A percentile compares a stretch with the other conserved stretches of the same genome.
Evolutionary conservation across 2,888 invertebrate species (phyloP).

Genomic region (Iphiclides podalirius): DNA sequence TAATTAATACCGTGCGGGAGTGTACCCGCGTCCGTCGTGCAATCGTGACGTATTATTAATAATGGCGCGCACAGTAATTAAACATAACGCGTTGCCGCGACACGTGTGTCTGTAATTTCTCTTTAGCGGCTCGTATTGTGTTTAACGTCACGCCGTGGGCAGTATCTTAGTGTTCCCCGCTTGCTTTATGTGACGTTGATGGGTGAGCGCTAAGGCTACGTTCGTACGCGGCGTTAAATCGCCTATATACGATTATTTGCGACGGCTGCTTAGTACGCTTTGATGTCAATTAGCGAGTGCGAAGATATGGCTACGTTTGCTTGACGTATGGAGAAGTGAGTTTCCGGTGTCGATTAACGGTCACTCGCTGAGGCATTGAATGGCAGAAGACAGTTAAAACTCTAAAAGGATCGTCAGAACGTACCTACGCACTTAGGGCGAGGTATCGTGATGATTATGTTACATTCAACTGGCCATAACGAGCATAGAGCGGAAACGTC

Average conservation of each 20-base stretch:
- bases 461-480: no score
- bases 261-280: slow-evolving; percentile 8
- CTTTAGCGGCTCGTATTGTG: slow-evolving; percentile 47
- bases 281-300: not conserved
- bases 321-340: not conserved
- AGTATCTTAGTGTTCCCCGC: slow-evolving; percentile 32
- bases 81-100: slow-evolving; percentile 59
- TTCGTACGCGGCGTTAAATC: slow-evolving; percentile 15
- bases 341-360: no score
- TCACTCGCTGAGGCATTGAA: no score
- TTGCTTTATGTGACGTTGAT: slow-evolving; percentile 38
- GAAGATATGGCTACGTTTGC: slow-evolving; percentile 1
- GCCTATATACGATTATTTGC: slow-evolving; percentile 13
- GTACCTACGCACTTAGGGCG: no score
- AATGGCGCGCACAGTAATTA: slow-evolving; percentile 49
- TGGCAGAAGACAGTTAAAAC: no score
- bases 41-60: slow-evolving; percentile 43
- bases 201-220: slow-evolving; percentile 14
- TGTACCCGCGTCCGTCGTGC: slow-evolving; percentile 25
- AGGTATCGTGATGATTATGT: no score
- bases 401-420: no score
- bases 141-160: slow-evolving; percentile 32
- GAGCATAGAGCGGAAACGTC: no score
- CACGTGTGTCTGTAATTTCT: slow-evolving; percentile 58
- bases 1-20: no score